Evolutionary conservation across 1,140 invertebrate genomes (phyloP).

Genomic region (Dryas iulia): DNA sequence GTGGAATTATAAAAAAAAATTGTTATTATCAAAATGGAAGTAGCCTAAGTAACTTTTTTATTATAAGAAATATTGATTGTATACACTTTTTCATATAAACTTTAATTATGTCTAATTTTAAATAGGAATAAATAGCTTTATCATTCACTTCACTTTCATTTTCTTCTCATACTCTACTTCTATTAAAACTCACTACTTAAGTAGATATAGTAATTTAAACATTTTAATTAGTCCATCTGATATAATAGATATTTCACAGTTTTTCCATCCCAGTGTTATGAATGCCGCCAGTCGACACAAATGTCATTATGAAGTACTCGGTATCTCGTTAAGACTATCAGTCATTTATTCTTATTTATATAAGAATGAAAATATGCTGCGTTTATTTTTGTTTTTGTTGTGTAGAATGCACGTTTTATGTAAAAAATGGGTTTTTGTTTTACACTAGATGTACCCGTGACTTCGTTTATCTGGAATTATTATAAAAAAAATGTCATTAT

Average conservation of each 20-base stretch:
- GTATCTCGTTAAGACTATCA: neutral
- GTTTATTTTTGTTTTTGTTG: neutral
- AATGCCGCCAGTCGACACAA: neutral
- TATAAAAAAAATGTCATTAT: too few species aligned
- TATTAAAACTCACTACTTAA: neutral
- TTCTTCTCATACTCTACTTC: too few species aligned
- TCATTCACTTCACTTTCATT: neutral
- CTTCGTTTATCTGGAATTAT: too few species aligned
- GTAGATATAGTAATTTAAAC: too few species aligned
- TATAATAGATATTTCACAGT: neutral
- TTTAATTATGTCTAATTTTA: too few species aligned
- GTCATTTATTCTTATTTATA: neutral
- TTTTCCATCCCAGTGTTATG: neutral
- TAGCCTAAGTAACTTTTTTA: too few species aligned
- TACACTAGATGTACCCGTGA: too few species aligned
- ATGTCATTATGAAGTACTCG: neutral
- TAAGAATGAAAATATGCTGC: neutral
- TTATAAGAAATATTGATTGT: too few species aligned
- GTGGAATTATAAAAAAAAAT: too few species aligned
- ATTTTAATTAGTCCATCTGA: slow-evolving; percentile 1
- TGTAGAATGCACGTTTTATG: neutral
- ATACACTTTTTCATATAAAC: too few species aligned
- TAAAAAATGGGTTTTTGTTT: neutral
- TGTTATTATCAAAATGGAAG: too few species aligned
- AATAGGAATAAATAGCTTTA: too few species aligned